Base-by-base conservation (phyloP, 2,888 invertebrate species). In the Lepeophtheirus nordmannii region DNA sequence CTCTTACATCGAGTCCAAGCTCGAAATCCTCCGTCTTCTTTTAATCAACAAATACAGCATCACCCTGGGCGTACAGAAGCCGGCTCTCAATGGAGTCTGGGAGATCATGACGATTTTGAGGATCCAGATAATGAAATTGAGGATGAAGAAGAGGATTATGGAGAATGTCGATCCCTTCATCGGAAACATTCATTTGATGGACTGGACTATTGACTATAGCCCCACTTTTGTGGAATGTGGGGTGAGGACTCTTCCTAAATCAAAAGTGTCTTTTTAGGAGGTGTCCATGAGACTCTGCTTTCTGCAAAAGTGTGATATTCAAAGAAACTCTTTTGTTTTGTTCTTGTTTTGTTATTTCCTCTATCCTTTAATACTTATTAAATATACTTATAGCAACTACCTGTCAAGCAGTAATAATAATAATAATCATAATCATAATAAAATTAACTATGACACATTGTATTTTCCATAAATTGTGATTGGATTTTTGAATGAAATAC, bases 171-270 rank as follows among this genome's bases (percentile, higher is more conserved):
- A 46, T 46, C 53, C 8, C 53, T 46, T n/a, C 53, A 46, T 46
- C 53, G 53, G 17, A 46, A 46, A 17, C 53, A 17, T 14, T 46
- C 53, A 5, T 46, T 46, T 46, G 53, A 46, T 46, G 53, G 53
- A 5, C 53, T 46, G 53, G 53, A 46, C 53, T 46, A 46, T 46
- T 46, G 53, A 46, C 53, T 46, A 46, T 46, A 46, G 53, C 53
- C 53, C 14, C 53, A 46, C 53, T 46, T 46, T 46, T 46, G 53
- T 17, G 53, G 53, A 46, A 14, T 46, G 53, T 46, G 53, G 53
- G 8, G 53, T n/a, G 17, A 46, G 14, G 14, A 14, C 17, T 46
- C 53, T 46, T 46, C 53, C 5, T 17, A 46, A 46, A 8, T 17
- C 1, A 46, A 46, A n/a, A 41, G 14, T 10, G 11, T 11, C 17